Conservation (phyloP, 2,888 invertebrate genomes). For the Creontiades dilutus region DNA sequence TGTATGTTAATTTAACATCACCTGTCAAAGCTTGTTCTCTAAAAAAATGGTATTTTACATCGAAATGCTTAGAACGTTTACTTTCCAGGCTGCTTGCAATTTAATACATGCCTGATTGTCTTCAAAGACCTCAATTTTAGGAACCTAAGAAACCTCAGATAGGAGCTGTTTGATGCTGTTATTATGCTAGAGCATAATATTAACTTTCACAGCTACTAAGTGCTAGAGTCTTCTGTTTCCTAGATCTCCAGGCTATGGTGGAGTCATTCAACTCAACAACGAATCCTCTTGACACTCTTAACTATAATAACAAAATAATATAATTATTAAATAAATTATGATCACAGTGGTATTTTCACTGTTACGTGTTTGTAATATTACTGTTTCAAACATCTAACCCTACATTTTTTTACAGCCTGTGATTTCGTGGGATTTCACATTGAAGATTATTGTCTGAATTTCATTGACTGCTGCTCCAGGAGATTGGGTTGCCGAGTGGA, state of each 20-base stretch:
- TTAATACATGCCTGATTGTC: slow-evolving; percentile 51
- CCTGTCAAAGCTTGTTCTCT: too few species aligned
- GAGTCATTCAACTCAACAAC: background rate
- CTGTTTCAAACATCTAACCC: background rate
- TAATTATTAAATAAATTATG: too few species aligned
- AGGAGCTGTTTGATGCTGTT: background rate
- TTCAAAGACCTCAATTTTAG: background rate
- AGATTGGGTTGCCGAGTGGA: slow-evolving; percentile 79
- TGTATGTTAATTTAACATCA: too few species aligned
- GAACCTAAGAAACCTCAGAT: background rate
- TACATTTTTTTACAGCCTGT: slow-evolving; percentile 77
- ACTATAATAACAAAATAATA: too few species aligned
- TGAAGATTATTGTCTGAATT: slow-evolving; percentile 79
- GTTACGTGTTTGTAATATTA: too few species aligned
- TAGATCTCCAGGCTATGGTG: slow-evolving; percentile 25
- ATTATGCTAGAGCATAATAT: slow-evolving; percentile 37
- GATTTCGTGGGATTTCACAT: slow-evolving; percentile 80
- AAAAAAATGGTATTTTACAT: background rate
- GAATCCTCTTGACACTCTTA: slow-evolving; percentile 9
- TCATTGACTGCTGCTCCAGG: slow-evolving; percentile 79
- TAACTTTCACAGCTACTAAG: background rate
- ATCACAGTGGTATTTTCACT: too few species aligned
- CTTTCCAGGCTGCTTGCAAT: slow-evolving; percentile 33
- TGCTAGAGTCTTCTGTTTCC: background rate
- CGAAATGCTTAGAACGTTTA: slow-evolving; percentile 46